phyloP scores from a whole-genome alignment of 2,797 vertebrate genomes.

The Mergus octosetaceus region DNA sequence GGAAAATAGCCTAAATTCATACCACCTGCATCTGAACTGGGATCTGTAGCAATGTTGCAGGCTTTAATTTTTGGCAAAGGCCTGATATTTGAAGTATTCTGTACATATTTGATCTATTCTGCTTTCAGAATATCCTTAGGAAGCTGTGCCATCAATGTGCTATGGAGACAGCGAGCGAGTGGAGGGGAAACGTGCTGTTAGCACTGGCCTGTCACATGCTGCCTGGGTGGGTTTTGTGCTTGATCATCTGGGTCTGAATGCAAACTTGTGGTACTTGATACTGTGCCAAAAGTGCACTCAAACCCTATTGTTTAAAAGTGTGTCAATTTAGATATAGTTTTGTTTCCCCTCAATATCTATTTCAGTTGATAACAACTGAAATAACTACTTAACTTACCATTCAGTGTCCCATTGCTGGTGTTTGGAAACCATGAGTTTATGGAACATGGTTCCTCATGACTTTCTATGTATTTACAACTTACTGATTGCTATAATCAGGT shows the following conservation, averaged over 20 bases:
- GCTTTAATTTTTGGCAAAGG: background rate
- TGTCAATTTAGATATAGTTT: background rate
- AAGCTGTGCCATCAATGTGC: background rate
- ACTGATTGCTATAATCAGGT: background rate
- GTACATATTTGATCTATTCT: background rate
- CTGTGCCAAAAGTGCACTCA: background rate
- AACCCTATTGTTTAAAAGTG: background rate
- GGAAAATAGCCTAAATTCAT: background rate
- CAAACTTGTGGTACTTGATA: conserved; percentile 31
- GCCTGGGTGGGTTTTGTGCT: background rate
- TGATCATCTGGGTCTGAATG: conserved; percentile 21
- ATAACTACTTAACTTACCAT: background rate
- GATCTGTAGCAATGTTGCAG: background rate
- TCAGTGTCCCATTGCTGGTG: background rate
- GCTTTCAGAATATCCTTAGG: background rate
- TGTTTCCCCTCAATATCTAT: background rate
- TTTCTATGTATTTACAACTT: background rate
- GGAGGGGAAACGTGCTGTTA: background rate
- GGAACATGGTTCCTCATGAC: background rate
- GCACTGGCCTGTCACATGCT: conserved; percentile 39
- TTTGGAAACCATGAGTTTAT: conserved; percentile 50
- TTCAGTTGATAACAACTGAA: background rate
- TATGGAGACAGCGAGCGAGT: background rate
- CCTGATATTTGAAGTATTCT: background rate
- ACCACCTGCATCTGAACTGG: background rate